Percentiles rank a stretch among this genome's conserved stretches.
Conservation (phyloP, 2,797 vertebrate species). For the Clarias laeviceps region DNA sequence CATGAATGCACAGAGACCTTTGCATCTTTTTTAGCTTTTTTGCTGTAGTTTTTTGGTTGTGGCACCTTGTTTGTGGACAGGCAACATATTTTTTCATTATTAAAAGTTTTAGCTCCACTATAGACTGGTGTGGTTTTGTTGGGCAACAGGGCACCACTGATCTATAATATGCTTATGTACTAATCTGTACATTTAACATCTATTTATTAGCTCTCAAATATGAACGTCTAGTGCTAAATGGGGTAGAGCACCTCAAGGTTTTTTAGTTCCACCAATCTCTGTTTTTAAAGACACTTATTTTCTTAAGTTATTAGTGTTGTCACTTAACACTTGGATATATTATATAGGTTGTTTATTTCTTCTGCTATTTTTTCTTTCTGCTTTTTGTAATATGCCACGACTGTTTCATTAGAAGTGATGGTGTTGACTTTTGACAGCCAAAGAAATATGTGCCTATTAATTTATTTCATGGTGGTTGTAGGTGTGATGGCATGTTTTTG, state of each 20-base stretch:
- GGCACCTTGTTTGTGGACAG: not conserved
- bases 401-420: constrained; percentile 15
- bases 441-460: too few relatives aligned
- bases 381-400: constrained; percentile 17
- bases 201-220: not conserved
- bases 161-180: not conserved
- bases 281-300: not conserved
- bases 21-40: not conserved
- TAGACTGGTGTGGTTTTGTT: not conserved
- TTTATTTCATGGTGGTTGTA: not conserved
- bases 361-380: constrained; percentile 49
- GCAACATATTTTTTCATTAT: not conserved
- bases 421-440: not conserved
- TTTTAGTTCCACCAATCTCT: not conserved
- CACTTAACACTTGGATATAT: constrained; percentile 18
- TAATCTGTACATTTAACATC: not conserved
- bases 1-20: not conserved
- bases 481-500: not conserved
- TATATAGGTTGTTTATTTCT: constrained; percentile 29
- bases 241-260: not conserved
- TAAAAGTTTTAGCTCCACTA: not conserved
- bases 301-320: constrained; percentile 53
- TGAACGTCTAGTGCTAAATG: not conserved
- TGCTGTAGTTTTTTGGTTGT: not conserved
- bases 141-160: not conserved